Evolutionary conservation across 1,140 invertebrate genomes (phyloP).

Genomic region (Oreohelix idahoensis): DNA sequence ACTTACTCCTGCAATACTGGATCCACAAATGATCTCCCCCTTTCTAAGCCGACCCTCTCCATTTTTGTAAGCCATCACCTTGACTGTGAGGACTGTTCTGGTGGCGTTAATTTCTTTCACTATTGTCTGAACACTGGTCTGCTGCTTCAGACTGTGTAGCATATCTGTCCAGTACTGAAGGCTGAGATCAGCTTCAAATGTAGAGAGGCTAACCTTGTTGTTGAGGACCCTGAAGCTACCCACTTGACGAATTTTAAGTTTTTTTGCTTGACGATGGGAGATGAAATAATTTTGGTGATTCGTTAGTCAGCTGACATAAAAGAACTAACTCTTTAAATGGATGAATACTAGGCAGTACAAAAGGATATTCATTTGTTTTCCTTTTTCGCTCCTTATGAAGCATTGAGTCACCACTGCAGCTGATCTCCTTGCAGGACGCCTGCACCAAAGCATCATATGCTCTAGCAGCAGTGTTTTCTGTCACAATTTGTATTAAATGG

Average conservation of each 20-base stretch:
- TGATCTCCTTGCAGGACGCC: no score
- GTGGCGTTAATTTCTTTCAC: slow-evolving; percentile 68
- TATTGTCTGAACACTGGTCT: slow-evolving; percentile 65
- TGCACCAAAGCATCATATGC: no score
- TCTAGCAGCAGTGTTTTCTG: no score
- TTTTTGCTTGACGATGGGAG: slow-evolving; percentile 62
- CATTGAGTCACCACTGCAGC: no score
- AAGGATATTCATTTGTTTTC: no score
- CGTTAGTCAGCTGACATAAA: no score
- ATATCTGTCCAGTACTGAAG: slow-evolving; percentile 66
- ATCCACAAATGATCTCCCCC: slow-evolving; percentile 70
- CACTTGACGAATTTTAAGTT: slow-evolving; percentile 61
- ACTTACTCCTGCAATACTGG: slow-evolving; percentile 71
- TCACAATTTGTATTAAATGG: no score
- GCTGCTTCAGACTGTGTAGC: slow-evolving; percentile 60
- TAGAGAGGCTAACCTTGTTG: slow-evolving; percentile 71
- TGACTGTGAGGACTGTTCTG: slow-evolving; percentile 64
- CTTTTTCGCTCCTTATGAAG: no score
- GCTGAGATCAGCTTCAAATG: slow-evolving; percentile 69
- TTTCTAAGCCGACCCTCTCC: slow-evolving; percentile 68
- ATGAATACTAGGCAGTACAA: no score
- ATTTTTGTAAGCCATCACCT: slow-evolving; percentile 72
- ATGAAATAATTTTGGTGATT: slow-evolving; percentile 19
- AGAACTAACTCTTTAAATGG: no score
- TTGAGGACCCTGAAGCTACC: slow-evolving; percentile 71